A percentile compares a stretch with the other conserved stretches of the same genome.
Conservation (phyloP, 2,113 vertebrate species). For the Columba livia region DNA sequence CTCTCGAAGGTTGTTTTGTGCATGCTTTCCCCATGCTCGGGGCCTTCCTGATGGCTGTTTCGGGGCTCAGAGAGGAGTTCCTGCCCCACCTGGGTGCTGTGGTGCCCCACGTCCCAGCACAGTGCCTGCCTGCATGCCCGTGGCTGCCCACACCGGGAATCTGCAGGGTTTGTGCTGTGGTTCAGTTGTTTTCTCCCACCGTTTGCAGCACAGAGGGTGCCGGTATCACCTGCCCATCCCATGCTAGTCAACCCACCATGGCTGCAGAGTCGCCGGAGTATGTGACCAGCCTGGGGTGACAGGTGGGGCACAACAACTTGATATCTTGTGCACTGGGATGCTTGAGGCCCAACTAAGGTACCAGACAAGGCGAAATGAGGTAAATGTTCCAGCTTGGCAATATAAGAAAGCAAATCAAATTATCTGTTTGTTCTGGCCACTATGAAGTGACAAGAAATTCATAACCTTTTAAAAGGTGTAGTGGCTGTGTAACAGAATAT, state of each 20-base stretch:
- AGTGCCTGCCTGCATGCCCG: accelerated
- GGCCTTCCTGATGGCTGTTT: neutral
- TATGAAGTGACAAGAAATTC: neutral
- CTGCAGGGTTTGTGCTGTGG: neutral
- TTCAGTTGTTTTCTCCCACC: neutral
- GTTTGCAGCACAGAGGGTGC: neutral
- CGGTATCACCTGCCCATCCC: neutral
- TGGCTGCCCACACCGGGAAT: neutral
- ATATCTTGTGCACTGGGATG: accelerated
- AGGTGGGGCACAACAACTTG: accelerated
- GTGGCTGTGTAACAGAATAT: accelerated
- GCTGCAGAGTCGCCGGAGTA: neutral
- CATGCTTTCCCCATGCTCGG: neutral
- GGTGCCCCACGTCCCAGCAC: neutral
- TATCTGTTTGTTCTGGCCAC: neutral
- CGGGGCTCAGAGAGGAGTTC: neutral
- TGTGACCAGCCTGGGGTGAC: neutral
- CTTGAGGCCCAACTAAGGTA: neutral
- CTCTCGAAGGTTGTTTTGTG: neutral
- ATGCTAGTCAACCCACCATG: too few relatives aligned
- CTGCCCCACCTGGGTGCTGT: neutral
- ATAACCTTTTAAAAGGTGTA: neutral
- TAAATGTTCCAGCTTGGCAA: neutral
- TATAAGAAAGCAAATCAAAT: neutral
- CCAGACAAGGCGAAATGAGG: neutral